Evolutionary conservation across 2,888 invertebrate genomes (phyloP).

Genomic region (Archips crataeganus): DNA sequence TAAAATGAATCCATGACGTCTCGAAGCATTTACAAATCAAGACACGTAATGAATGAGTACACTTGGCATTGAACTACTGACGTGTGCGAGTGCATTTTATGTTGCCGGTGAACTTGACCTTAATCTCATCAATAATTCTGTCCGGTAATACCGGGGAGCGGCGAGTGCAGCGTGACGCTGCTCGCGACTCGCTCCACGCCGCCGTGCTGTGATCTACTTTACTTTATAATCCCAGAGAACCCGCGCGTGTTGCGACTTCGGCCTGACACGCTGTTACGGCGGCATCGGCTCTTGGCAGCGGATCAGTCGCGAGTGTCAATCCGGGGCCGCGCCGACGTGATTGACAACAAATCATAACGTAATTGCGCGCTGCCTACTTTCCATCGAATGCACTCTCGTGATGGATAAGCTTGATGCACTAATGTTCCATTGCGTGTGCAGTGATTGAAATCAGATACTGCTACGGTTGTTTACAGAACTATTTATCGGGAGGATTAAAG

Average conservation of each 20-base stretch:
- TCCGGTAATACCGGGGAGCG: slow-evolving; percentile 4
- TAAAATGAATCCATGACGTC: too few relatives aligned
- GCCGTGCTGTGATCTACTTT: background rate
- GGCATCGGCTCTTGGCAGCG: slow-evolving; percentile 25
- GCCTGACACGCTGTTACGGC: slow-evolving; percentile 22
- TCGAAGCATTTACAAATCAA: background rate
- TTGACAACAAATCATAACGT: slow-evolving; percentile 26
- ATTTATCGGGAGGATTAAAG: background rate
- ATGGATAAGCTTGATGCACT: slow-evolving; percentile 25
- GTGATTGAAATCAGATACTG: background rate
- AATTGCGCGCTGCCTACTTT: background rate
- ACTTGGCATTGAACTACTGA: slow-evolving; percentile 33
- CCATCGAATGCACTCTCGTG: slow-evolving; percentile 5
- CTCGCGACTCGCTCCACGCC: background rate
- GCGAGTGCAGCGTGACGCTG: background rate
- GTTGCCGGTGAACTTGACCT: slow-evolving; percentile 20
- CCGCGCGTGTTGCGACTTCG: background rate
- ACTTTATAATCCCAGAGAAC: background rate
- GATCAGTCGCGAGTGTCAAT: slow-evolving; percentile 27
- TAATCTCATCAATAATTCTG: slow-evolving; percentile 7
- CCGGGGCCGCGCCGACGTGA: slow-evolving; percentile 14
- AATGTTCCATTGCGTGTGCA: background rate
- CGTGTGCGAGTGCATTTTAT: slow-evolving; percentile 24
- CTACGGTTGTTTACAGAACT: background rate
- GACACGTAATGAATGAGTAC: slow-evolving; percentile 8